Evolutionary conservation across 2,113 vertebrate genomes (phyloP).

Genomic region (Mastomys coucha): DNA sequence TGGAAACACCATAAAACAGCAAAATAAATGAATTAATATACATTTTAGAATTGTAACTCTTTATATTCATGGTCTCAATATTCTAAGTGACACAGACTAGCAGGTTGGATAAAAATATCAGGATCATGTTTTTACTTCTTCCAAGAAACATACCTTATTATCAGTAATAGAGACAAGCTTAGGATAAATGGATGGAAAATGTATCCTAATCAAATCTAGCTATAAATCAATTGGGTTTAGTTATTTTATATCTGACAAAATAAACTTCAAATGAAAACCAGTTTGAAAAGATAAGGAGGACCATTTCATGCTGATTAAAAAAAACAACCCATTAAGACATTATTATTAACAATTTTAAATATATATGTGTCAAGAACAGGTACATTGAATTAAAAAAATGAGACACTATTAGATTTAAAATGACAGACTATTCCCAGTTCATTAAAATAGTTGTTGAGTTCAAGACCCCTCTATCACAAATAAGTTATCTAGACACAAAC

Average conservation of each 20-base stretch:
- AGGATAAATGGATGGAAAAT: neutral
- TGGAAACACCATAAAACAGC: neutral
- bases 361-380: neutral
- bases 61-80: neutral
- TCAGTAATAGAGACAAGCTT: neutral
- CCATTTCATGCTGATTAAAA: neutral
- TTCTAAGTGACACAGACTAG: neutral
- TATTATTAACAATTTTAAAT: neutral
- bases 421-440: no score
- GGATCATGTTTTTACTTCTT: neutral
- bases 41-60: neutral
- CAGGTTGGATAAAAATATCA: neutral
- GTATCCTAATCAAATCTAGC: neutral
- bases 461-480: neutral
- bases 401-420: no score
- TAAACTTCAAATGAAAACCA: neutral
- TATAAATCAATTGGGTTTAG: neutral
- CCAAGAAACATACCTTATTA: neutral
- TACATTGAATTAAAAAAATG: no score
- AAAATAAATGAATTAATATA: neutral
- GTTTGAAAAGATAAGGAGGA: neutral
- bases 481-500: neutral
- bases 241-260: neutral
- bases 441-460: no score
- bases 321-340: neutral